These are phyloP conservation scores for Sinosuthora webbiana DNA, from an alignment of 2,113 vertebrate species.

Conservation along the genomic window DNA sequence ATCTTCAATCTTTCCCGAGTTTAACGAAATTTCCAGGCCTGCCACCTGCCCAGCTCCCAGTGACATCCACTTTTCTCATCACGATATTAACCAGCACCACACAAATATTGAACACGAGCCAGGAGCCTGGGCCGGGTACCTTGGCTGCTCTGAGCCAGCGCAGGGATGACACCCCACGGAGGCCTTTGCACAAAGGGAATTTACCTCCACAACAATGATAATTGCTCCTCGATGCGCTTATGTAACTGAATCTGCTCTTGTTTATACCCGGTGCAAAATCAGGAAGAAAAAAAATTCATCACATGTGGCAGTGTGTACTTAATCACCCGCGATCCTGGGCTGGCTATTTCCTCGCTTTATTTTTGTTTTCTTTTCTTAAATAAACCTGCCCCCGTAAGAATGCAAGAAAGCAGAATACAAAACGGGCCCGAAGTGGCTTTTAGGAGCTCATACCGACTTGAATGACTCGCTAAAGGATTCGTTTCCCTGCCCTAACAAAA, in stretches of 20 bases:
- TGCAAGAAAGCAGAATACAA: constrained; percentile 32
- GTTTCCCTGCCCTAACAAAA: constrained; percentile 58
- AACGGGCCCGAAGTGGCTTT: background rate
- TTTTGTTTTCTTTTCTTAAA: constrained; percentile 51
- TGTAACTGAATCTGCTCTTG: constrained; percentile 4
- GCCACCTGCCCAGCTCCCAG: background rate
- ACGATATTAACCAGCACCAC: background rate
- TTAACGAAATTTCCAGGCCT: background rate
- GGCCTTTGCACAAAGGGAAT: background rate
- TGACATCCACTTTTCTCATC: background rate
- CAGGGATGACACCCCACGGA: background rate
- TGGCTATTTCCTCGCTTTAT: constrained; percentile 47
- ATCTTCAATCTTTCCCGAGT: background rate
- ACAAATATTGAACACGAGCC: background rate
- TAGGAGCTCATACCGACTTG: background rate
- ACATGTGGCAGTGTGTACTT: constrained; percentile 6
- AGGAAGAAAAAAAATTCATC: constrained; percentile 40
- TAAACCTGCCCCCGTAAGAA: constrained; percentile 30
- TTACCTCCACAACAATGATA: background rate
- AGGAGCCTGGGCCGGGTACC: background rate
- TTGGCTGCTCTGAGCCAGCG: background rate
- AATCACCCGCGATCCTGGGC: background rate
- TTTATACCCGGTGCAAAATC: constrained; percentile 26
- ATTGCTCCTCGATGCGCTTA: constrained; percentile 17
- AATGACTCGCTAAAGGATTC: background rate